These are phyloP conservation scores for Numida meleagris DNA, from an alignment of 2,113 vertebrate species.

Conservation along the genomic window DNA sequence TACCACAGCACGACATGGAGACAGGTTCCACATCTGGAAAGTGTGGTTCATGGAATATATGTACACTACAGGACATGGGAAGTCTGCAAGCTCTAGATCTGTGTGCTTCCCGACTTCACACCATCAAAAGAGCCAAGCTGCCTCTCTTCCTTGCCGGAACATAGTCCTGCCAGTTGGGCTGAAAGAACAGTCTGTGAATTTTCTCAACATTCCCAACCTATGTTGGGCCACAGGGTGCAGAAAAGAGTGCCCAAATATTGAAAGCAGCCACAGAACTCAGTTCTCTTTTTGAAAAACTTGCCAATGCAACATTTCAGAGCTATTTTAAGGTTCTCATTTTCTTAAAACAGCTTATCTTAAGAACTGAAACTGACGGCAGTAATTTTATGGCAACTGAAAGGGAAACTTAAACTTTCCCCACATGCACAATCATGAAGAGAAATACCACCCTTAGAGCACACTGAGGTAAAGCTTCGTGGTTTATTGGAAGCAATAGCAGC, in stretches of 20 bases:
- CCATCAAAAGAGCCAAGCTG: neutral
- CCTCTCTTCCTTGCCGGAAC: neutral
- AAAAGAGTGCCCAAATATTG: neutral
- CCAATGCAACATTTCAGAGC: neutral
- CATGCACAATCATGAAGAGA: rapidly evolving
- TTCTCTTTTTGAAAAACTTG: neutral
- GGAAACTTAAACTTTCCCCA: neutral
- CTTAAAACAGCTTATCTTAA: neutral
- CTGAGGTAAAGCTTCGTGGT: neutral
- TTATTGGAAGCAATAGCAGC: neutral
- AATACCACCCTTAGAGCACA: neutral
- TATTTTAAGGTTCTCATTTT: constrained; percentile 4
- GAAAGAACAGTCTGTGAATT: neutral
- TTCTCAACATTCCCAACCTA: rapidly evolving
- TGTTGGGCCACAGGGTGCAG: neutral
- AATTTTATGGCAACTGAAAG: neutral
- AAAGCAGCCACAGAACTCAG: neutral
- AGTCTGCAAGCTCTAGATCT: neutral
- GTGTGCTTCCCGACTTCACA: neutral
- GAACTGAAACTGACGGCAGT: neutral
- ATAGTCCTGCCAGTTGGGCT: neutral
- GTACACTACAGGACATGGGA: rapidly evolving
- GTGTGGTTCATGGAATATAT: neutral
- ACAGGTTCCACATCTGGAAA: neutral
- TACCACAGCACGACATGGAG: neutral